These are phyloP conservation scores for Protosalanx chinensis DNA, from an alignment of 2,797 vertebrate genomes.

Conservation along the genomic window DNA sequence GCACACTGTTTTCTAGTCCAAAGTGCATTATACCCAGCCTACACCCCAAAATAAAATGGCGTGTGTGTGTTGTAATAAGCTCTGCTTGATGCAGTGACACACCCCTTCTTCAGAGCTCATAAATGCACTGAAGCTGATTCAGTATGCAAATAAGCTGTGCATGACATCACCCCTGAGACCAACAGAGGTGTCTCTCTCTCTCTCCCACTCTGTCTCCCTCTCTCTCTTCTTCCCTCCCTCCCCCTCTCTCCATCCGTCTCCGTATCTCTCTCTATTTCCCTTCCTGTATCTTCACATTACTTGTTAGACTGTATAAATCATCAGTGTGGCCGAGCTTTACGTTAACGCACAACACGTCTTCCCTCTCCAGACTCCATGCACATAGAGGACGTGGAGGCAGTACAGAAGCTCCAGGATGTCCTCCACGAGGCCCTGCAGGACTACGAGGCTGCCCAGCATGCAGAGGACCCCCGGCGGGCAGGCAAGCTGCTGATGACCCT, in stretches of 20 bases:
- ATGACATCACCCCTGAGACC: slow-evolving; percentile 46
- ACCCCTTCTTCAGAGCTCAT: slow-evolving; percentile 20
- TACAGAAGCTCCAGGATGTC: slow-evolving; percentile 98
- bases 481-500: slow-evolving; percentile 99
- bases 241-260: too few relatives aligned
- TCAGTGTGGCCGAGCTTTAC: too few relatives aligned
- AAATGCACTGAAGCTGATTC: slow-evolving; percentile 39
- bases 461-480: slow-evolving; percentile 92
- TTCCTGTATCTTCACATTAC: not conserved
- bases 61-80: not conserved
- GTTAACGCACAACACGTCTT: not conserved
- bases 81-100: slow-evolving; percentile 18
- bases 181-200: slow-evolving; percentile 3
- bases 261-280: not conserved
- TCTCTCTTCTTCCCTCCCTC: not conserved
- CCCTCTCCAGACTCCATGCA: slow-evolving; percentile 91
- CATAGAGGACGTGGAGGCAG: slow-evolving; percentile 97
- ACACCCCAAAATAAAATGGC: not conserved
- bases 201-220: not conserved
- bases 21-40: not conserved
- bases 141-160: slow-evolving; percentile 46
- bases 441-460: slow-evolving; percentile 93
- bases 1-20: not conserved
- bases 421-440: slow-evolving; percentile 98
- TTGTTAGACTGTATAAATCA: too few relatives aligned